Evolutionary conservation across 2,113 vertebrate species (phyloP).

Genomic region (Vulpes vulpes): DNA sequence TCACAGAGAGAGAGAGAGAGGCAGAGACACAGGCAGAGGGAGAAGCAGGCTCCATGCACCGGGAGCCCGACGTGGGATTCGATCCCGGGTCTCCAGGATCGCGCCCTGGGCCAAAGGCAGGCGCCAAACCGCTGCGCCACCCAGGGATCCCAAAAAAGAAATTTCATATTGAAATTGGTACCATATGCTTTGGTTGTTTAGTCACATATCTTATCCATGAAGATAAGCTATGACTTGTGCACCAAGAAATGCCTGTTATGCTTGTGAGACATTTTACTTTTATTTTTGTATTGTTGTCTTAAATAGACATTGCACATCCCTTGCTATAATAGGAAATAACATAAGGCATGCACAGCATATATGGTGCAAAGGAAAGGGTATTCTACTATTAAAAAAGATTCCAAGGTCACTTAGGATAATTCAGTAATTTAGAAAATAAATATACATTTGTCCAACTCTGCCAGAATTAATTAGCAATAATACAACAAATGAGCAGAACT

Average conservation of each 20-base stretch:
- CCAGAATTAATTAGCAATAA: neutral
- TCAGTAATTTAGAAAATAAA: constrained; percentile 12
- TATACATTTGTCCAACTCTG: neutral
- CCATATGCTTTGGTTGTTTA: neutral
- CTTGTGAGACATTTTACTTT: neutral
- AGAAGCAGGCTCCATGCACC: no score
- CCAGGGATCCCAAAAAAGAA: no score
- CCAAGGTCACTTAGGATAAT: neutral
- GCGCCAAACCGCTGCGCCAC: no score
- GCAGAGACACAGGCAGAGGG: no score
- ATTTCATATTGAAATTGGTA: neutral
- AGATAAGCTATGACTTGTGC: neutral
- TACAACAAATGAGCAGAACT: neutral
- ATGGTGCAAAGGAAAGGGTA: neutral
- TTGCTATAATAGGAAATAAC: constrained; percentile 29
- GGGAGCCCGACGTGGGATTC: no score
- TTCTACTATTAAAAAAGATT: neutral
- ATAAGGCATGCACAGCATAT: neutral
- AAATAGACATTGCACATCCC: neutral
- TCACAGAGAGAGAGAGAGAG: no score
- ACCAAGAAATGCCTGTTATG: neutral
- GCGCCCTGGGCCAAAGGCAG: no score
- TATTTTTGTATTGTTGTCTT: constrained; percentile 30
- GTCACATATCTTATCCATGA: neutral
- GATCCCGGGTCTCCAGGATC: no score